Evolutionary conservation across 53 echinoderm and acorn worm genomes (phyloP).

Genomic region (Echinarachnius parma): DNA sequence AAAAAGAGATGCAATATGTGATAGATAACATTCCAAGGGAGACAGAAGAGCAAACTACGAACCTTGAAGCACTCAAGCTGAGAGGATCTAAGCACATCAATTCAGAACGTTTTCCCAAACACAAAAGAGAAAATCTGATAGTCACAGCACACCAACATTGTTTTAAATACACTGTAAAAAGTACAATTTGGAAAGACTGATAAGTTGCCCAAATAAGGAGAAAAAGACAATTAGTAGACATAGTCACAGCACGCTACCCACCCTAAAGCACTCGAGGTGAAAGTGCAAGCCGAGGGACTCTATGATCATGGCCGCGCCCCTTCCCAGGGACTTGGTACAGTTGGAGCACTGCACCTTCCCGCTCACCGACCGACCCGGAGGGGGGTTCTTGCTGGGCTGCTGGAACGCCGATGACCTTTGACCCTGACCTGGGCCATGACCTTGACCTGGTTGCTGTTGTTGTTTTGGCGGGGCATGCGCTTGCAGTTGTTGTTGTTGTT

Average conservation of each 20-base stretch:
- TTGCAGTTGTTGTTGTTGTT: conserved; percentile 17
- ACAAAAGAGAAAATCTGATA: no score
- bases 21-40: no score
- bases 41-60: no score
- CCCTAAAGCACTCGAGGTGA: conserved; percentile 98
- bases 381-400: conserved; percentile 79
- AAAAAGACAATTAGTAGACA: background rate
- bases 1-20: no score
- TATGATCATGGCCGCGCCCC: conserved; percentile 98
- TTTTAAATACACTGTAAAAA: no score
- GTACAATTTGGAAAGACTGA: no score
- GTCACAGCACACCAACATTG: no score
- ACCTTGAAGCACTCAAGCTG: no score
- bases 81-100: no score
- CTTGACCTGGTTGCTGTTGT: conserved; percentile 1
- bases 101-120: no score
- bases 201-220: no score
- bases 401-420: conserved; percentile 79
- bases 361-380: conserved; percentile 84
- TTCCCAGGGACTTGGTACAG: conserved; percentile 80
- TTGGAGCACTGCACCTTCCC: conserved; percentile 95
- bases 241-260: conserved; percentile 53
- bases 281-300: conserved; percentile 95
- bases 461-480: no score
- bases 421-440: conserved; percentile 56